These are phyloP conservation scores for Sycophila texana DNA, from an alignment of 2,888 invertebrate species.

Conservation along the genomic window DNA sequence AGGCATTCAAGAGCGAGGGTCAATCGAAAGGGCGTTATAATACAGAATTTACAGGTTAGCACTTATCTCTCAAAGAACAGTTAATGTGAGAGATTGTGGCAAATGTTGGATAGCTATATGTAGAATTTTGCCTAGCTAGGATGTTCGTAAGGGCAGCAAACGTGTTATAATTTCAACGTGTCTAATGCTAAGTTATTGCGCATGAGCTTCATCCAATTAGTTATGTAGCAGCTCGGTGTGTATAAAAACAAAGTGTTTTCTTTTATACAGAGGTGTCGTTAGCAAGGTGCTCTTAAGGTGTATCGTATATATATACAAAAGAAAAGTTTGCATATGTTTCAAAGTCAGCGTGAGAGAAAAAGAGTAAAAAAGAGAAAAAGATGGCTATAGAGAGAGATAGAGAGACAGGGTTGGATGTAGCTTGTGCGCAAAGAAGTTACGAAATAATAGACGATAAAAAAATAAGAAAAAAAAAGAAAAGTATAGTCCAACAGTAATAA, in stretches of 20 bases:
- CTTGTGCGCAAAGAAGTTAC: conserved; percentile 60
- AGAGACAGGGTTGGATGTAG: conserved; percentile 57
- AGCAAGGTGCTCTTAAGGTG: conserved; percentile 32
- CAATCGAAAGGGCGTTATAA: conserved; percentile 66
- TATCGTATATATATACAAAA: conserved; percentile 14
- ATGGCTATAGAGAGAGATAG: conserved; percentile 1
- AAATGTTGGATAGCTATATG: conserved; percentile 57
- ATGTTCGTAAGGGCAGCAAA: conserved; percentile 67
- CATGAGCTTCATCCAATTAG: conserved; percentile 62
- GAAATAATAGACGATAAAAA: conserved; percentile 59
- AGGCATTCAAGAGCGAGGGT: conserved; percentile 71
- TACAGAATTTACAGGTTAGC: conserved; percentile 68
- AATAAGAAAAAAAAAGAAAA: conserved; percentile 62
- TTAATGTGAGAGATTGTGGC: conserved; percentile 62
- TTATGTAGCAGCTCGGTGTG: conserved; percentile 24
- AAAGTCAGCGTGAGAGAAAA: conserved; percentile 20
- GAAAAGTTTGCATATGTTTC: neutral
- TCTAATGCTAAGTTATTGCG: conserved; percentile 66
- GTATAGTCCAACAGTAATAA: conserved; percentile 49
- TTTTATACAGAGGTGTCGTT: neutral
- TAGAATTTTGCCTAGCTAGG: conserved; percentile 68
- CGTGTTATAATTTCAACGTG: conserved; percentile 67
- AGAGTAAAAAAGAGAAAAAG: neutral
- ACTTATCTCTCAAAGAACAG: conserved; percentile 54
- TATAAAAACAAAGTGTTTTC: conserved; percentile 18